Evolutionary conservation across 2,113 vertebrate species (phyloP).

Genomic region (Gallinago jamesoni): DNA sequence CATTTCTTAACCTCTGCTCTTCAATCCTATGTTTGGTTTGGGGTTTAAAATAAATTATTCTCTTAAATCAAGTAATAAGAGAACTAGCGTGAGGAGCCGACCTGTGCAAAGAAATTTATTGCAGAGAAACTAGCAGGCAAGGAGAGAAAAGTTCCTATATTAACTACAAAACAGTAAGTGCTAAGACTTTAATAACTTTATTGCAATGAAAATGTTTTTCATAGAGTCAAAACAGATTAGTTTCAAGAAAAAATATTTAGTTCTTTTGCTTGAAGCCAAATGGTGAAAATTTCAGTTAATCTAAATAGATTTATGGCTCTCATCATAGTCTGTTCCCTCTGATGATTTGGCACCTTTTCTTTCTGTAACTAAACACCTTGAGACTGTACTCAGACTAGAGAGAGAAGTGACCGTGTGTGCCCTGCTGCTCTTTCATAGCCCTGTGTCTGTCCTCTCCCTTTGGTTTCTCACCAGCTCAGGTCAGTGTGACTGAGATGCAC

Average conservation of each 20-base stretch:
- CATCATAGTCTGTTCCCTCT: slow-evolving; percentile 9
- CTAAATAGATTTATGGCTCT: slow-evolving; percentile 53
- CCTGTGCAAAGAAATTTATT: slow-evolving; percentile 51
- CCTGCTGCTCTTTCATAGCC: background rate
- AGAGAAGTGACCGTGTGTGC: fast-evolving
- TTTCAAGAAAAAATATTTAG: slow-evolving; percentile 61
- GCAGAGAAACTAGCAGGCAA: background rate
- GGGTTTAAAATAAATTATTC: slow-evolving; percentile 63
- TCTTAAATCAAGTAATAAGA: slow-evolving; percentile 65
- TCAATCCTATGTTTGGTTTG: slow-evolving; percentile 42
- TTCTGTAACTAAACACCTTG: slow-evolving; percentile 34
- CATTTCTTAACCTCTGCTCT: slow-evolving; percentile 51
- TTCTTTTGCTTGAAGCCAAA: slow-evolving; percentile 26
- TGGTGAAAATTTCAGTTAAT: slow-evolving; percentile 51
- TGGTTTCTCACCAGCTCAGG: background rate
- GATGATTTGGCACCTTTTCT: slow-evolving; percentile 12
- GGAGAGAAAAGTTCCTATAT: slow-evolving; percentile 21
- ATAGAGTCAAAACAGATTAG: slow-evolving; percentile 64
- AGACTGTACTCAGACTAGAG: background rate
- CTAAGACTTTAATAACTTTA: slow-evolving; percentile 71
- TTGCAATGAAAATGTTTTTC: slow-evolving; percentile 63
- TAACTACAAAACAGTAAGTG: slow-evolving; percentile 66
- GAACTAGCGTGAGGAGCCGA: slow-evolving; percentile 6
- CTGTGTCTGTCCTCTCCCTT: background rate
- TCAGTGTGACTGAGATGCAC: fast-evolving